Base-by-base conservation (phyloP, 2,888 invertebrate genomes). In the Amblyjoppa fuscipennis region DNA sequence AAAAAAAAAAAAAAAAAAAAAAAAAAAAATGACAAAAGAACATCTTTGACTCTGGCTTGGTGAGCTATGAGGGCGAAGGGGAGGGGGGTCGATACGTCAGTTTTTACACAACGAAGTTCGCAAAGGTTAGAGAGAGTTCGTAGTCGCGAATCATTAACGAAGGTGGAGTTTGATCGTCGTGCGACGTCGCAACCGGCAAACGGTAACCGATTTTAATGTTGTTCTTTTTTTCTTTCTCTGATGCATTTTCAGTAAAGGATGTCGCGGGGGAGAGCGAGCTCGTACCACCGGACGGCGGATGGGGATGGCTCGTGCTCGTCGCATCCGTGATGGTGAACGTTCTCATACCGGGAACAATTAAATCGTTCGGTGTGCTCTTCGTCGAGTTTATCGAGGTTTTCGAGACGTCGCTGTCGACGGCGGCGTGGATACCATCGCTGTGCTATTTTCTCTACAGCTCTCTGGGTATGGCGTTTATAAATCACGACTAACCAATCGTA, bases 361-460 rank as follows among this genome's bases (percentile, higher is more conserved):
- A 98, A 93, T 98, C 98, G 3, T 98, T 98, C 91, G 98, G 98
- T 16, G 98, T 98, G 0, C 94, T 98, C 0, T 96, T 98, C 91
- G 96, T 97, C 56, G 98, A 98, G 92, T 97, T 98, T 93, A 95
- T 97, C 84, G 97, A 97, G 89, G 97, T 97, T 28, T 98, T 98
- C 92, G 93, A 97, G 4, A 96, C 97, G 0, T 96, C 97, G 2
- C 96, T 97, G 0, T 95, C 97, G 0, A 96, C 96, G 9, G 97
- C 97, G 0, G 96, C 97, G 0, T 98, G 97, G 95, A 97, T 98
- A 89, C 98, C 98, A n/a, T 97, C 98, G 0, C 94, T 98, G 7
- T 98, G 98, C 92, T 98, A 98, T 93, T 98, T 98, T 93, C 95
- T 98, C 3, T 98, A 98, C 95, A 98, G 98, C 94, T 98, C 98